phyloP scores from a whole-genome alignment of 30 jellyfish, hydroid and myxozoan species.

The Aurelia coerulea region DNA sequence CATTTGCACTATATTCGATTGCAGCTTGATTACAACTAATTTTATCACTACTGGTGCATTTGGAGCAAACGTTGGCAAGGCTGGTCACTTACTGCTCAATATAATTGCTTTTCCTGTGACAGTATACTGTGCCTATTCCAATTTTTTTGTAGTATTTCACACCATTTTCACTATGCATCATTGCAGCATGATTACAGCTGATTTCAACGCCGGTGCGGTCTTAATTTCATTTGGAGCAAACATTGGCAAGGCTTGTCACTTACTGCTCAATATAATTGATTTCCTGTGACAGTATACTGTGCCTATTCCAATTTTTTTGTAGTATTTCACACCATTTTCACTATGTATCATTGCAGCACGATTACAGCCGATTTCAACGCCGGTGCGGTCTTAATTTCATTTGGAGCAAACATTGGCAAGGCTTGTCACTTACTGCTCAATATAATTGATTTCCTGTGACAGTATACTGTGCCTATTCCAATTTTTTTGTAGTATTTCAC shows the following conservation, averaged over 20 bases:
- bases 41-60: slow-evolving; percentile 93
- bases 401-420: slow-evolving; percentile 93
- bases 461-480: too few relatives aligned
- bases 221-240: slow-evolving; percentile 91
- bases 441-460: too few relatives aligned
- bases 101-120: slow-evolving; percentile 83
- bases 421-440: slow-evolving; percentile 87
- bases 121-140: slow-evolving; percentile 58
- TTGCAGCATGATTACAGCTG: slow-evolving; percentile 85
- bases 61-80: slow-evolving; percentile 95
- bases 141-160: too few relatives aligned
- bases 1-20: neutral
- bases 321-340: too few relatives aligned
- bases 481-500: too few relatives aligned
- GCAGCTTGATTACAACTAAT: slow-evolving; percentile 85
- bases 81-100: slow-evolving; percentile 82
- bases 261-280: slow-evolving; percentile 81
- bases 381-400: slow-evolving; percentile 83
- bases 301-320: slow-evolving; percentile 23
- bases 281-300: slow-evolving; percentile 72
- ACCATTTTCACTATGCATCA: neutral
- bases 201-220: slow-evolving; percentile 95
- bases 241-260: slow-evolving; percentile 89
- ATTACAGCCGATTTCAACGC: slow-evolving; percentile 90
- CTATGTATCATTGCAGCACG: slow-evolving; percentile 49